Percentiles rank a stretch among this genome's conserved stretches.
phyloP scores from a whole-genome alignment of 2,113 vertebrate species.

The Syngnathus scovelli region DNA sequence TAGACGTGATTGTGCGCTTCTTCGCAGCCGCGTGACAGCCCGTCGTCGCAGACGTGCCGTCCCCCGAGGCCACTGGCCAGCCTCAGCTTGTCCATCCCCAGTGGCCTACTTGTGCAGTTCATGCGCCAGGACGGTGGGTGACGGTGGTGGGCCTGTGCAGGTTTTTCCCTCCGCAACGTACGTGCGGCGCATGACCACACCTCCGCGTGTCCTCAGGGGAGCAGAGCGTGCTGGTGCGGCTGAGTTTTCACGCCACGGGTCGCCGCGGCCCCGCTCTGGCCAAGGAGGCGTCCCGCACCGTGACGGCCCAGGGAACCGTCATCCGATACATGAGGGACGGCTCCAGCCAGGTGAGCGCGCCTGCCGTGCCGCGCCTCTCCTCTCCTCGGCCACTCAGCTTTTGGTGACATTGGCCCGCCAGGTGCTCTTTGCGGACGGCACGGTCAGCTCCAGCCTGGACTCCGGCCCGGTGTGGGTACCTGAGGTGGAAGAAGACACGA shows the following conservation, averaged over 20 bases:
- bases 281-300: constrained; percentile 77
- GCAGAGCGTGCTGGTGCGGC: constrained; percentile 72
- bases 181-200: no score
- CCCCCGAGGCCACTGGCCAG: constrained; percentile 55
- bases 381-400: no score
- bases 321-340: constrained; percentile 80
- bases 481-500: constrained; percentile 51
- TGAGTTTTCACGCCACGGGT: constrained; percentile 69
- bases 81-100: constrained; percentile 80
- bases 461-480: constrained; percentile 71
- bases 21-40: constrained; percentile 23
- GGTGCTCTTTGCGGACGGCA: constrained; percentile 86
- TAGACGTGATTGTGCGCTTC: not conserved
- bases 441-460: constrained; percentile 78
- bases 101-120: constrained; percentile 79
- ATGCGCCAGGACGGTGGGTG: constrained; percentile 61
- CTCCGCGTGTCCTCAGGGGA: constrained; percentile 25
- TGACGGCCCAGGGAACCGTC: constrained; percentile 81
- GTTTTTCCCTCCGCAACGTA: no score
- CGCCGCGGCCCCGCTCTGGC: constrained; percentile 44
- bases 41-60: constrained; percentile 7
- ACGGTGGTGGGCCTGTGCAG: not conserved
- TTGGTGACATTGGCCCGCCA: constrained; percentile 30
- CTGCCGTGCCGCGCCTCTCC: no score
- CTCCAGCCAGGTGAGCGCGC: constrained; percentile 76